Conservation (phyloP, 2,797 vertebrate genomes). For the Lithobates sylvaticus region DNA sequence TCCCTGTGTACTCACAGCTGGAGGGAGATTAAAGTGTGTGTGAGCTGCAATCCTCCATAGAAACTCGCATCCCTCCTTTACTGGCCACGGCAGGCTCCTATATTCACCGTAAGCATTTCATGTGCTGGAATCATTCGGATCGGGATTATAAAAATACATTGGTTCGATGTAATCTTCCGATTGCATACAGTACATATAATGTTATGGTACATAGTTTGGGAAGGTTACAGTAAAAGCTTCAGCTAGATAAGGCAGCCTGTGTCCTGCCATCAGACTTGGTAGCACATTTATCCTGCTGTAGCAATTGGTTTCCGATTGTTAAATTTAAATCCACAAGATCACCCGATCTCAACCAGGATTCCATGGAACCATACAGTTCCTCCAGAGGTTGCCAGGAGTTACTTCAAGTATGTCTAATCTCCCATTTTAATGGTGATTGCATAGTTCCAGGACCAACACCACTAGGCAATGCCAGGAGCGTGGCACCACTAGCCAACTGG, state of each 20-base stretch:
- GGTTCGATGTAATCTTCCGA: too few relatives aligned
- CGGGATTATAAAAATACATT: not conserved
- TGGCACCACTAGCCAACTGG: too few relatives aligned
- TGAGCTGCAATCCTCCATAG: slow-evolving; percentile 1
- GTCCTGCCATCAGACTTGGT: not conserved
- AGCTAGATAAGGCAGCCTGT: not conserved
- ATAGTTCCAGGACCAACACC: too few relatives aligned
- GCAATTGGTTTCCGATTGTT: not conserved
- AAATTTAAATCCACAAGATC: too few relatives aligned
- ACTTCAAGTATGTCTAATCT: too few relatives aligned
- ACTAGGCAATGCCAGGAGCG: too few relatives aligned
- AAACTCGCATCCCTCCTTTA: not conserved
- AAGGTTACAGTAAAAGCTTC: not conserved
- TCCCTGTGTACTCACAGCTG: slow-evolving; percentile 42
- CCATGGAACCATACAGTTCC: too few relatives aligned
- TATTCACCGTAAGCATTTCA: not conserved
- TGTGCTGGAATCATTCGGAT: not conserved
- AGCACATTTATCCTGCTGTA: not conserved
- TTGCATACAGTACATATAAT: not conserved
- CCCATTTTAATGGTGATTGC: too few relatives aligned
- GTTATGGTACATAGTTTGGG: not conserved
- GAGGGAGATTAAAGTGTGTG: slow-evolving; percentile 1
- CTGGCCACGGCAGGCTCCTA: not conserved
- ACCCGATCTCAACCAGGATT: too few relatives aligned
- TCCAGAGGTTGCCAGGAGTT: too few relatives aligned